Evolutionary conservation across 2,797 vertebrate genomes (phyloP).

Genomic region (Pteronotus mesoamericanus): DNA sequence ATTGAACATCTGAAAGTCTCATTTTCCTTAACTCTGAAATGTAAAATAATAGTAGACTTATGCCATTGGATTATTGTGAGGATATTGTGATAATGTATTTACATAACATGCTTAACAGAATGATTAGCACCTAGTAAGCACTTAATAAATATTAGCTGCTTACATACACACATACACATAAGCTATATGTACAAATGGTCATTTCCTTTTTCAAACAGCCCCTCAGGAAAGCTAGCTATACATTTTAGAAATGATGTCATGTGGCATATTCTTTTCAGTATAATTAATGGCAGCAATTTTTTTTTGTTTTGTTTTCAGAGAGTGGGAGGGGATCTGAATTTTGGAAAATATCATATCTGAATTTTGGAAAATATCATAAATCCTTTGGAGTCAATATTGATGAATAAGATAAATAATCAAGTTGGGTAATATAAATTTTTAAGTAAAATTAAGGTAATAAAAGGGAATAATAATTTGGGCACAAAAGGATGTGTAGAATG

Average conservation of each 20-base stretch:
- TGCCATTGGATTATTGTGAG: neutral
- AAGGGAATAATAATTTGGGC: neutral
- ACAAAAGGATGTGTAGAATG: neutral
- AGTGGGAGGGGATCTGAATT: neutral
- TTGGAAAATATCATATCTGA: conserved; percentile 17
- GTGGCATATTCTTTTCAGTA: neutral
- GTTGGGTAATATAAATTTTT: neutral
- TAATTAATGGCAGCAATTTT: neutral
- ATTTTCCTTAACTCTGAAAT: neutral
- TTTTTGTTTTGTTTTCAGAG: neutral
- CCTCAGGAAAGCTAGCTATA: neutral
- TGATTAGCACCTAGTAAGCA: neutral
- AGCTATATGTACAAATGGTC: neutral
- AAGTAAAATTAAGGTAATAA: neutral
- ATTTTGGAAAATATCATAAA: neutral
- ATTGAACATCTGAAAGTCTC: neutral
- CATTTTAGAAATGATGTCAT: neutral
- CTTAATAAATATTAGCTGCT: neutral
- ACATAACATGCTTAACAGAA: neutral
- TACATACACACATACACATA: neutral
- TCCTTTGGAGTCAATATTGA: neutral
- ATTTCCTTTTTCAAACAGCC: neutral
- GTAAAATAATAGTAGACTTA: neutral
- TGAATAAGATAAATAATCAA: neutral
- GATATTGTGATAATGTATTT: neutral